phyloP scores from a whole-genome alignment of 2,113 vertebrate species.

The Castor canadensis region DNA sequence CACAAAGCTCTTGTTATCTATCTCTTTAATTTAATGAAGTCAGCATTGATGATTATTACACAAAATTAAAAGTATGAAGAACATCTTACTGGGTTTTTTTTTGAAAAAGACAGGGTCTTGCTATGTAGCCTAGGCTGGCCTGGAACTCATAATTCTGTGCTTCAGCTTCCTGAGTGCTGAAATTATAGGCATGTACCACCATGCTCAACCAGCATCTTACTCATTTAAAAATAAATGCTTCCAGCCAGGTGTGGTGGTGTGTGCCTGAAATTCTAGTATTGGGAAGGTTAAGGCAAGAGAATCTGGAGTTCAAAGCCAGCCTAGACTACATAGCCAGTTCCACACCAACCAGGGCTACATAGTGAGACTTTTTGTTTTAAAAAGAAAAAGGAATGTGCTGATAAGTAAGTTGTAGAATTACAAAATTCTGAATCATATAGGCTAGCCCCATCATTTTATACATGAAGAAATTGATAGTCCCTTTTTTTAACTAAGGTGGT shows the following conservation, averaged over 20 bases:
- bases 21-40: not conserved
- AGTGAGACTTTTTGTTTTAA: no score
- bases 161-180: no score
- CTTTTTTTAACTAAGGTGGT: not conserved
- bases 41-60: not conserved
- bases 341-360: no score
- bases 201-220: no score
- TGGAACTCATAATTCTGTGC: not conserved
- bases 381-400: not conserved
- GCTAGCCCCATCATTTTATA: not conserved
- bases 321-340: not conserved
- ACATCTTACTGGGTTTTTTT: not conserved
- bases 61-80: not conserved
- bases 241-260: not conserved
- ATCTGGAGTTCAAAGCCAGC: not conserved
- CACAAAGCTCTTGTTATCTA: not conserved
- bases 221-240: not conserved
- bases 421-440: not conserved
- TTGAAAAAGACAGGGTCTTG: no score
- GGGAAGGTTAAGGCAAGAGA: not conserved
- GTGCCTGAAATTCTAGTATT: not conserved
- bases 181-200: not conserved
- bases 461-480: not conserved
- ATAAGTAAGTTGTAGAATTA: not conserved
- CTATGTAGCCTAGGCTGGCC: no score